Base-by-base conservation (phyloP, 2,113 vertebrate genomes). In the Malurus melanocephalus region DNA sequence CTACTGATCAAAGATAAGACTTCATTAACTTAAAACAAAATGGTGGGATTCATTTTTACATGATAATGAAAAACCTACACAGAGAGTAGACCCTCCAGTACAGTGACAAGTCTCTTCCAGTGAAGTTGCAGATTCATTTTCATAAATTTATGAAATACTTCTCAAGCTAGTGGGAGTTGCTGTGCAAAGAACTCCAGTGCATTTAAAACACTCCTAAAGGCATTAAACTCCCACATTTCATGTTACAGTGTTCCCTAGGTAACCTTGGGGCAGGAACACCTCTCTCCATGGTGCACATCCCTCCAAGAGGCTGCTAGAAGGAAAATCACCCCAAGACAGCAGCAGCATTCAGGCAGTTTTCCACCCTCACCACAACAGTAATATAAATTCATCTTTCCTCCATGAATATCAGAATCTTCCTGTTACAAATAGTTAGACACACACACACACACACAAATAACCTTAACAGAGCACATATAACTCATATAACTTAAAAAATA, bases 181-280 rank as follows among this genome's bases (percentile, higher is more conserved):
- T 94, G 85, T 62, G 81, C 82, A 35, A 83, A 88, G 94, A 95
- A 89, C 76, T 91, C 92, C 21, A 60, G 71, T 40, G 71, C 80
- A 77, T 94, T 94, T 96, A 94, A 90, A 88, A 86, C 51, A 60
- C 81, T 90, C 65, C 60, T 85, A 79, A 84, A 94, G 80, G 89
- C 59, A 81, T 94, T 95, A 95, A 85, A 76, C 86, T 93, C 94
- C 94, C 67, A 90, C 94, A 85, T 86, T 88, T 89, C n/a, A 71
- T 79, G 89, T 89, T 92, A 73, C 82, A 92, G 72, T 59, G 89
- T 94, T 95, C 94, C 92, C 69, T 93, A 89, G 92, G 89, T 93
- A 96, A 96, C 91, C 76, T 10, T 59, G 90, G 91, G 92, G 55
- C 91, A 95, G 80, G 89, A 94, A 64, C 65, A 84, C 53, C 84